Evolutionary conservation across 2,113 vertebrate genomes (phyloP), one percentile per base, ranked within the genome.

Genomic region (Chlorodrepanis virens): DNA sequence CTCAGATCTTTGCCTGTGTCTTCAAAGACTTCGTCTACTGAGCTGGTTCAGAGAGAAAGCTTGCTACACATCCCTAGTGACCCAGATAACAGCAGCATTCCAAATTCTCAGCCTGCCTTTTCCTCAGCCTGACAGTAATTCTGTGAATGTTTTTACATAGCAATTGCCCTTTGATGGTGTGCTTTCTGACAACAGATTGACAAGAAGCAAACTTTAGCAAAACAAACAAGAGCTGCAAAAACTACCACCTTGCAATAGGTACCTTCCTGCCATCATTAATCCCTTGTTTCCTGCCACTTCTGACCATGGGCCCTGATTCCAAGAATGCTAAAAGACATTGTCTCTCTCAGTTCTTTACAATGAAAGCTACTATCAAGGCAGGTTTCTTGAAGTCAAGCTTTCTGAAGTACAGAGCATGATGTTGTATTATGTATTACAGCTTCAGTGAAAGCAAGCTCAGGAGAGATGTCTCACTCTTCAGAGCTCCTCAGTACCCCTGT

Each of bases 21-120:
- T 94, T 92, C 91, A 94, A 96, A 95, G 67, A 44, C 71, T 96
- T 94, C 74, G 49, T 82, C 84, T 72, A 52, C 67, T 71, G 33
- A 91, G 39, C 53, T 39, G 91, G 75, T 80, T 90, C 70, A 91
- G 63, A 94, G 49, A 54, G 69, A 87, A 85, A 76, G 39, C 61
- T 24, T 28, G 76, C 63, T 61, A 64, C 14, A 90, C 78, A 93
- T 95, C 67, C 87, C 90, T 67, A 87, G 67, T 88, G 91, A 94
- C 95, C 88, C 87, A 94, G 50, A 95, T 77, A 87, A 49, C 74
- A 89, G 67, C 39, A 80, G 78, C 69, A 54, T 83, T 80, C 47
- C 75, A 90, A 68, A 85, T 42, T 81, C 81, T 39, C 47, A 47
- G 89, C 89, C 52, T 42, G 71, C 45, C 54, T 87, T 86, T 42